Evolutionary conservation across 2,888 invertebrate species (phyloP).

Genomic region (Labia minor): DNA sequence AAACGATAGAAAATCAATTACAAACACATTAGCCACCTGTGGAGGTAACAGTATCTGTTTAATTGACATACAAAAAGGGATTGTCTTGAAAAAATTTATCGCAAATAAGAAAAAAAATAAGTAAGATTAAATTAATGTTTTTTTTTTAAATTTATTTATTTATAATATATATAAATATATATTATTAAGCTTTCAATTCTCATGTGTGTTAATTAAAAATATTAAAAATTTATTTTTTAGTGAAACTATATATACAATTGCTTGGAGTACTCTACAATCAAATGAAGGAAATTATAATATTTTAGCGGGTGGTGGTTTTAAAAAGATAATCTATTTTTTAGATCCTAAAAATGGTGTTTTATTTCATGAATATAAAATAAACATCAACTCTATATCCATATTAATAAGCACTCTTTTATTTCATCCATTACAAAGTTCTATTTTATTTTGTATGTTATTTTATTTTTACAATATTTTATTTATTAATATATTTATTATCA

Average conservation of each 20-base stretch:
- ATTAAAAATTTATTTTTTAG: constrained; percentile 24
- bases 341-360: constrained; percentile 27
- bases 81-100: no score
- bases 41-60: constrained; percentile 41
- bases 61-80: constrained; percentile 36
- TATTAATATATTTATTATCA: no score
- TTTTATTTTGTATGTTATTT: constrained; percentile 29
- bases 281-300: constrained; percentile 25
- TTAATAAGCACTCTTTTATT: constrained; percentile 28
- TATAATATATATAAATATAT: no score
- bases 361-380: constrained; percentile 25
- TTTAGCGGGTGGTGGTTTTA: constrained; percentile 30
- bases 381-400: constrained; percentile 16
- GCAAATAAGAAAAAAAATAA: constrained; percentile 35
- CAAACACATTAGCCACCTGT: constrained; percentile 39
- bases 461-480: no score
- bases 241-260: constrained; percentile 36
- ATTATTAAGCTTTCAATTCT: no score
- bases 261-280: constrained; percentile 36
- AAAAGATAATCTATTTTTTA: constrained; percentile 30
- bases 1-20: constrained; percentile 30
- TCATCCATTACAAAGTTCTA: constrained; percentile 26
- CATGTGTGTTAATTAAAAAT: no score
- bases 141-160: no score
- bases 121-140: constrained; percentile 26